These are phyloP conservation scores for Sebastes diaconus DNA, from an alignment of 2,797 vertebrate species.

Conservation along the genomic window DNA sequence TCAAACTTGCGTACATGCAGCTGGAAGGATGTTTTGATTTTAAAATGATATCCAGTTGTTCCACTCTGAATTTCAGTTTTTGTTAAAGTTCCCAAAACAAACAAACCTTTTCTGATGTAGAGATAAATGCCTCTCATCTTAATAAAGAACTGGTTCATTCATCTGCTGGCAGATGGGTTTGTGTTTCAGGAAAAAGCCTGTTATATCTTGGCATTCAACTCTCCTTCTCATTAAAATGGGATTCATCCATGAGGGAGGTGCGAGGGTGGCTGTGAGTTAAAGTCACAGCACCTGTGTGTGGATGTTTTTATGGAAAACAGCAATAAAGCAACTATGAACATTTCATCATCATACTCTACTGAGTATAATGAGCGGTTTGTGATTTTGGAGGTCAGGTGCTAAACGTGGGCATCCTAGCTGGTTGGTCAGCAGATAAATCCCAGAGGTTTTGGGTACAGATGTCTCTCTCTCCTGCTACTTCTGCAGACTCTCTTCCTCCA, in stretches of 20 bases:
- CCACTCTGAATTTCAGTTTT: background rate
- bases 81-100: background rate
- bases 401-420: slow-evolving; percentile 12
- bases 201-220: slow-evolving; percentile 15
- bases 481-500: background rate
- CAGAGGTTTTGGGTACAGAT: background rate
- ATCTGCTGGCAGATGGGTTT: background rate
- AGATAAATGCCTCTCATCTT: background rate
- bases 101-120: background rate
- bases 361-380: slow-evolving; percentile 20
- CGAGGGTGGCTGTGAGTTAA: background rate
- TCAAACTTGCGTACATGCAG: background rate
- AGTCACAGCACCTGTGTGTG: background rate
- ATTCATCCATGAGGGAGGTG: slow-evolving; percentile 5
- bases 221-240: slow-evolving; percentile 5
- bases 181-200: background rate
- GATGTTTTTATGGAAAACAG: slow-evolving; percentile 25
- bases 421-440: slow-evolving; percentile 28
- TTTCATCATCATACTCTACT: slow-evolving; percentile 17
- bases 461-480: background rate
- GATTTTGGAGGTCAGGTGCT: slow-evolving; percentile 53
- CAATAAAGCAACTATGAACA: slow-evolving; percentile 31
- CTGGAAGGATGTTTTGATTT: slow-evolving; percentile 14
- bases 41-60: background rate
- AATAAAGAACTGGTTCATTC: background rate